Conservation (phyloP, 2,797 vertebrate species). For the Hafferia zeledoni region DNA sequence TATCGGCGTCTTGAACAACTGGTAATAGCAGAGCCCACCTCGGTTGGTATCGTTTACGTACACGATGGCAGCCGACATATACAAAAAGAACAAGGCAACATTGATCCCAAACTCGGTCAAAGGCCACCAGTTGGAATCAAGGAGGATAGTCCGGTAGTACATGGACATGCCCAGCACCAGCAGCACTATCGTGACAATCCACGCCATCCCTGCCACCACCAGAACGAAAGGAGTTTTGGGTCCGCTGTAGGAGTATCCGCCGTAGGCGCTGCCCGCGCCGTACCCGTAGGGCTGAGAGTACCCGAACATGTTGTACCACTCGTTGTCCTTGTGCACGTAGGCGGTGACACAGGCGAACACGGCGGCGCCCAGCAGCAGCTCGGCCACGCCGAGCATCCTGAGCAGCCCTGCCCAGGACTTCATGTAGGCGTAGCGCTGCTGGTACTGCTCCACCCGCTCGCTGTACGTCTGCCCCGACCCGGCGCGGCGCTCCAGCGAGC, state of each 20-base stretch:
- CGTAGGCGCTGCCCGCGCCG: constrained; percentile 64
- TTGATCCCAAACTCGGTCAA: constrained; percentile 93
- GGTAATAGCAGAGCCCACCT: constrained; percentile 92
- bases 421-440: constrained; percentile 92
- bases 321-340: constrained; percentile 96
- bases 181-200: constrained; percentile 89
- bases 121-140: constrained; percentile 97
- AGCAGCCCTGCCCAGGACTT: constrained; percentile 97
- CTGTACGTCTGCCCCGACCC: constrained; percentile 84
- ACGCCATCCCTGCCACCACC: constrained; percentile 89
- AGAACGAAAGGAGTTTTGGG: constrained; percentile 93
- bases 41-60: constrained; percentile 92
- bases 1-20: constrained; percentile 88
- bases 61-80: constrained; percentile 88
- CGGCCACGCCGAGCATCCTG: constrained; percentile 86
- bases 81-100: constrained; percentile 88
- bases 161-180: constrained; percentile 95
- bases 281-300: constrained; percentile 85
- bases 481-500: constrained; percentile 78
- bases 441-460: constrained; percentile 87
- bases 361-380: constrained; percentile 91
- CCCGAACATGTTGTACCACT: constrained; percentile 95
- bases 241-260: constrained; percentile 86
- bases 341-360: constrained; percentile 97
- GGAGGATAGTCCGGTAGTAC: constrained; percentile 95